Evolutionary conservation across 2,113 vertebrate genomes (phyloP), one percentile per base, ranked within the genome.

Genomic region (Laterallus jamaicensis): DNA sequence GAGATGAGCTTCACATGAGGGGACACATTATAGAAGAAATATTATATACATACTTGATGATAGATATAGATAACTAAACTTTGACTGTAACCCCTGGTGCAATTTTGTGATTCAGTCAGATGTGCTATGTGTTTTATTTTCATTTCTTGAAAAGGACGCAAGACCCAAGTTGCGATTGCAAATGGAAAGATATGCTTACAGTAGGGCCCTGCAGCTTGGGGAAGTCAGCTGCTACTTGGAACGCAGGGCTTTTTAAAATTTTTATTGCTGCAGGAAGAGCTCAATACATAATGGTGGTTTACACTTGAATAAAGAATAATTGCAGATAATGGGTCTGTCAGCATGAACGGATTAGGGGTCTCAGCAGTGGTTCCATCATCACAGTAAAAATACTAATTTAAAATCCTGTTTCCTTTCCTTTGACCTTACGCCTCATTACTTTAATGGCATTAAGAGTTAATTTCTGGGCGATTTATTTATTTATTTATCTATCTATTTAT

Each of bases 291-390:
- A 95, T 94, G 37, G 50, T 59, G 59, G 78, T 76, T 98, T 97
- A 96, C 71, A 96, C 60, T 97, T 96, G 93, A 97, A 96, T 97
- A 95, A 96, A 85, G 67, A 96, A 89, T 97, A 97, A 98, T 97
- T 98, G 91, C 70, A 93, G 88, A 95, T 97, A 96, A 97, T 97
- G 75, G 81, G 74, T 94, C 84, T 97, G 97, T 93, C 92, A 96
- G 87, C 93, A 87, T 95, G 92, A 95, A 66, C 39, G 40, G 95
- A 97, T 98, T 97, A 97, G 87, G 94, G 69, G 95, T 81, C 97
- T 97, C 90, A 95, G 82, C 76, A 95, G 84, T 95, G 60, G 59
- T 95, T 98, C 88, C 70, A 92, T 95, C 93, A 87, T 87, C 25
- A 39, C 52, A 91, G 68, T 47, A 67, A 97, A 98, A 97, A 97